phyloP scores from a whole-genome alignment of 2,113 vertebrate species.

The Hippocampus zosterae region DNA sequence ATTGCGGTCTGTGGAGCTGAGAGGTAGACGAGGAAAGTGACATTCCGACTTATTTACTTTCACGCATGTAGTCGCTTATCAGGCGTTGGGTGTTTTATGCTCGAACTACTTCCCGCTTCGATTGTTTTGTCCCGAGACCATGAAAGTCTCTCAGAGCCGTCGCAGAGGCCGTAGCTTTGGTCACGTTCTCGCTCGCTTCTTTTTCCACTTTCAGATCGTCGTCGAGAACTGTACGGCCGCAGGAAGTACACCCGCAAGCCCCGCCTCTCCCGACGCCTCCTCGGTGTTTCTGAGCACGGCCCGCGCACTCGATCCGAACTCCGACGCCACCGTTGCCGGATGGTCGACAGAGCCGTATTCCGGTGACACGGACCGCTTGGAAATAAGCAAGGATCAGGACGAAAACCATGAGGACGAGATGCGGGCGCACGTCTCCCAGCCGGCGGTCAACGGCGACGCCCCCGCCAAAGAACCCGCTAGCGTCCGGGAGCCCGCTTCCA shows the following conservation, averaged over 20 bases:
- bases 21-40: too few relatives aligned
- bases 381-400: slow-evolving; percentile 31
- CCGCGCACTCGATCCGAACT: slow-evolving; percentile 12
- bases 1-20: too few relatives aligned
- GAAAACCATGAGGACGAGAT: neutral
- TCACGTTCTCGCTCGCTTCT: too few relatives aligned
- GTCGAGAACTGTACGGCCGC: slow-evolving; percentile 3
- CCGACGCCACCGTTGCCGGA: neutral
- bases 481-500: neutral
- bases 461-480: slow-evolving; percentile 14
- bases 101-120: too few relatives aligned
- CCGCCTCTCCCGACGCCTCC: neutral
- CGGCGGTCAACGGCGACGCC: slow-evolving; percentile 28
- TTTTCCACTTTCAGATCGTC: slow-evolving; percentile 31
- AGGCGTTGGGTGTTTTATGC: too few relatives aligned
- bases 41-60: too few relatives aligned
- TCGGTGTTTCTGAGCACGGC: slow-evolving; percentile 60
- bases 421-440: neutral
- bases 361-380: slow-evolving; percentile 28
- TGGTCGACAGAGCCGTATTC: slow-evolving; percentile 20
- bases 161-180: too few relatives aligned
- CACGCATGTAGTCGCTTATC: too few relatives aligned
- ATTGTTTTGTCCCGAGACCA: too few relatives aligned
- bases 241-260: neutral
- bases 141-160: too few relatives aligned